Evolutionary conservation across 2,113 vertebrate genomes (phyloP).

Genomic region (Aplodontia rufa): DNA sequence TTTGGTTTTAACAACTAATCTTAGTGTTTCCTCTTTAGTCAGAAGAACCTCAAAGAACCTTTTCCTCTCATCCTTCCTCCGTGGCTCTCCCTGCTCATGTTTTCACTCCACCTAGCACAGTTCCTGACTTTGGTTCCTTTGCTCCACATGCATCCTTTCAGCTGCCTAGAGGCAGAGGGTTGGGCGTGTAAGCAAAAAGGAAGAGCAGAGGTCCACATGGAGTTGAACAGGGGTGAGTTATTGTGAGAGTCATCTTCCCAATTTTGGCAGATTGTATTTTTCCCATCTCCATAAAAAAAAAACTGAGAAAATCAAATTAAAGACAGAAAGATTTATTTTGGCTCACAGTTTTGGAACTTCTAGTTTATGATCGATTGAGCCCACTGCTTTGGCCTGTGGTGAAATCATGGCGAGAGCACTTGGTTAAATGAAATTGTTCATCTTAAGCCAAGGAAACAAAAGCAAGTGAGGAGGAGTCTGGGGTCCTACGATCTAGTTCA

Average conservation of each 20-base stretch:
- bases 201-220: neutral
- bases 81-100: neutral
- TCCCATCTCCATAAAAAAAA: neutral
- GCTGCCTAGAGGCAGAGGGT: neutral
- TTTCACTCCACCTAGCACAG: neutral
- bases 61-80: neutral
- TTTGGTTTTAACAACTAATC: neutral
- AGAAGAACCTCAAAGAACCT: neutral
- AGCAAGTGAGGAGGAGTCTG: neutral
- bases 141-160: neutral
- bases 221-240: neutral
- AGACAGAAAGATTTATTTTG: neutral
- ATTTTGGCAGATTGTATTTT: neutral
- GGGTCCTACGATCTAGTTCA: neutral
- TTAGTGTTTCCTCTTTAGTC: neutral
- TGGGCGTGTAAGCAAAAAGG: no score
- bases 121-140: neutral
- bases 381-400: neutral
- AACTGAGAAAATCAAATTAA: neutral
- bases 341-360: neutral
- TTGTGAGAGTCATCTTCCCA: neutral
- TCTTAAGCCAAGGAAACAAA: neutral
- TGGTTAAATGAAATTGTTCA: neutral
- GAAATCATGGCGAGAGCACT: neutral
- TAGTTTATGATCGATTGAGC: neutral